These are phyloP conservation scores for Exocentrus adspersus DNA, from an alignment of 2,888 invertebrate genomes.

Conservation along the genomic window DNA sequence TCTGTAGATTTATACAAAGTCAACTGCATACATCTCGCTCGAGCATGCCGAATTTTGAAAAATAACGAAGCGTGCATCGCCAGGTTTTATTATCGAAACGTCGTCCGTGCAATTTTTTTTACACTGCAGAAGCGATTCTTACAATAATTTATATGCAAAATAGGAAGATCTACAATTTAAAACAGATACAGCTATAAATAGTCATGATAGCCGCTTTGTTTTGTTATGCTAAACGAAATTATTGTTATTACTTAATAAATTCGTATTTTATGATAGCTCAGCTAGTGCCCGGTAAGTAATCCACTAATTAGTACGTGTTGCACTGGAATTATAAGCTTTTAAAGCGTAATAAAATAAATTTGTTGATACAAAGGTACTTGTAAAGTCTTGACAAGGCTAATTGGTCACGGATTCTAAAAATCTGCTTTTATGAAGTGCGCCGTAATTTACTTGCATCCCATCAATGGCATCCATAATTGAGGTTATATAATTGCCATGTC, in stretches of 20 bases:
- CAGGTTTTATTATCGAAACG: not conserved
- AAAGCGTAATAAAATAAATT: constrained; percentile 7
- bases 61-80: not conserved
- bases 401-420: constrained; percentile 1
- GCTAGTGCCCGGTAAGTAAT: not conserved
- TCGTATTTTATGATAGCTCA: too few relatives aligned
- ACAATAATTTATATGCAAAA: too few relatives aligned
- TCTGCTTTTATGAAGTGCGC: constrained; percentile 2
- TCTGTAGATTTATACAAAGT: constrained; percentile 57
- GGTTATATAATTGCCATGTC: not conserved
- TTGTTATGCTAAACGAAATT: not conserved
- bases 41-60: constrained; percentile 47
- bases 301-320: not conserved
- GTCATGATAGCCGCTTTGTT: not conserved
- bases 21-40: constrained; percentile 54
- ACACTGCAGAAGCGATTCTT: too few relatives aligned
- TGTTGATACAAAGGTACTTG: not conserved
- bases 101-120: too few relatives aligned
- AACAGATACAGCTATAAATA: not conserved
- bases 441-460: not conserved
- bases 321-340: not conserved
- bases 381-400: constrained; percentile 11
- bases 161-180: too few relatives aligned
- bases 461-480: not conserved
- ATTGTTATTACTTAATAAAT: not conserved